Conservation (phyloP, 35 echinoderm and acorn worm species). For the Heliocidaris erythrogramma region DNA sequence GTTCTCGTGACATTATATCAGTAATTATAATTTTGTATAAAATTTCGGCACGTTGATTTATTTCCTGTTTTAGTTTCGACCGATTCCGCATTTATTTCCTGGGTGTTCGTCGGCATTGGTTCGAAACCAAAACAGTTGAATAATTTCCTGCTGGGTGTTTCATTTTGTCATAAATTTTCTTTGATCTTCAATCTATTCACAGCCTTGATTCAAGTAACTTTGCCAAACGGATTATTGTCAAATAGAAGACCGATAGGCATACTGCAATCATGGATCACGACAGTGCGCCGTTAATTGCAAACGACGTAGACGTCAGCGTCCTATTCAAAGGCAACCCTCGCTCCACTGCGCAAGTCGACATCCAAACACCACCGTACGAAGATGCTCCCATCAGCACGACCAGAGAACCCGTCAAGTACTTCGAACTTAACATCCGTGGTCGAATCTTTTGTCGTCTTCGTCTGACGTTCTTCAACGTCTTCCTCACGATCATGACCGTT, state of each 20-base stretch:
- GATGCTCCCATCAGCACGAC: background rate
- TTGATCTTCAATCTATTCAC: background rate
- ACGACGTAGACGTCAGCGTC: background rate
- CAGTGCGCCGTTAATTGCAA: background rate
- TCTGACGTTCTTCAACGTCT: conserved; percentile 57
- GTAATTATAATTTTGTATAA: no score
- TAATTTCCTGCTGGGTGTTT: no score
- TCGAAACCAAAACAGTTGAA: no score
- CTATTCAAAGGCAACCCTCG: background rate
- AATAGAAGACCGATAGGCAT: background rate
- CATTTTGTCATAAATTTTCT: no score
- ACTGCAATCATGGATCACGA: conserved; percentile 1
- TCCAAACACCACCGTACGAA: background rate
- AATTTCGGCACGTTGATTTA: no score
- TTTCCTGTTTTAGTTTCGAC: no score
- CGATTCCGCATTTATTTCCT: no score
- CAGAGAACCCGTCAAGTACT: background rate
- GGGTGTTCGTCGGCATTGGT: no score
- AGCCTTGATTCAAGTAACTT: background rate
- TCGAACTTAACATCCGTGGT: background rate
- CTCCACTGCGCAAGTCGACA: background rate
- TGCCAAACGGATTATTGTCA: background rate
- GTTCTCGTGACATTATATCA: no score
- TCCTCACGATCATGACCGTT: conserved; percentile 79
- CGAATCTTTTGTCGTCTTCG: background rate